These are phyloP conservation scores for Sebastes cheni DNA, from an alignment of 2,797 vertebrate genomes.

Conservation along the genomic window DNA sequence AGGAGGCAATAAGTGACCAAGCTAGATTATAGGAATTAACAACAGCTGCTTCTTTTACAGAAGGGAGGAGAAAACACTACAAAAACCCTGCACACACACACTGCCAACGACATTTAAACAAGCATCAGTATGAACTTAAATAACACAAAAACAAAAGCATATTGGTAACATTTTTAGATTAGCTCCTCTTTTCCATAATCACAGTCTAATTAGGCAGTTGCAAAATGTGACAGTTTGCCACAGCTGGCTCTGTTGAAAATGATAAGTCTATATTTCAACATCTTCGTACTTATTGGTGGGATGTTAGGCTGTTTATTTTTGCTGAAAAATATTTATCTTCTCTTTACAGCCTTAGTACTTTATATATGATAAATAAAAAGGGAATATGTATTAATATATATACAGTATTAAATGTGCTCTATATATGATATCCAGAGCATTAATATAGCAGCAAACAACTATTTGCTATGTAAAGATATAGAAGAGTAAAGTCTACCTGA, in stretches of 20 bases:
- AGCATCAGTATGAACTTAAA: constrained; percentile 20
- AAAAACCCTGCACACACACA: neutral
- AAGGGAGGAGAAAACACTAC: neutral
- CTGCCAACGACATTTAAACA: constrained; percentile 21
- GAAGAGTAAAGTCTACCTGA: too few species aligned
- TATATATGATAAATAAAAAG: neutral
- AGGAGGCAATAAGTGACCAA: neutral
- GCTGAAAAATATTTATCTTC: neutral
- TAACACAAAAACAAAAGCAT: constrained; percentile 34
- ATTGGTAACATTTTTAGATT: constrained; percentile 53
- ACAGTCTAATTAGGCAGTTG: constrained; percentile 33
- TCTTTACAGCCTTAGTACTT: neutral
- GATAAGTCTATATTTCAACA: constrained; percentile 13
- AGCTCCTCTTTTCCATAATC: constrained; percentile 44
- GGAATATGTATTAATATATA: neutral
- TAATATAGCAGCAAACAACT: too few species aligned
- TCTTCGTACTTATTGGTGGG: neutral
- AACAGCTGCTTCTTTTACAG: constrained; percentile 23
- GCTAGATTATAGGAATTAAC: constrained; percentile 1
- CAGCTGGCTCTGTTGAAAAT: constrained; percentile 43
- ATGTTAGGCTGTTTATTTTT: neutral
- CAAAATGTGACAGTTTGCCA: constrained; percentile 28
- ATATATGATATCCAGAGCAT: too few species aligned
- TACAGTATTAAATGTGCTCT: too few species aligned
- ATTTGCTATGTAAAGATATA: too few species aligned